Conservation (phyloP, 2,797 vertebrate species). For the Eulemur albifrons region DNA sequence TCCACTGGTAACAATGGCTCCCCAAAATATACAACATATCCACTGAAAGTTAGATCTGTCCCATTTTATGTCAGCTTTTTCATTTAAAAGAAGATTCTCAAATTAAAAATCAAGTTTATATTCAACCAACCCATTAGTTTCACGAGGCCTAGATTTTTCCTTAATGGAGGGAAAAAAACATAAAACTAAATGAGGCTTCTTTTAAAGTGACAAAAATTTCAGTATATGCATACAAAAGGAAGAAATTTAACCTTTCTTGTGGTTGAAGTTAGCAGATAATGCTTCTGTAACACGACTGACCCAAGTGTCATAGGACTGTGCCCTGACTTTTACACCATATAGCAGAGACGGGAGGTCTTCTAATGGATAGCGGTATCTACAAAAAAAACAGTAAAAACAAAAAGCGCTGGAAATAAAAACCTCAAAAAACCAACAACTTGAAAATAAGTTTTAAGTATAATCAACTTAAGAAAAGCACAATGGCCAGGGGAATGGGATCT, state of each 20-base stretch:
- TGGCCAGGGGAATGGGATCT: not conserved
- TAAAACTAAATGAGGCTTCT: not conserved
- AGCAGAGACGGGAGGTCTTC: constrained; percentile 97
- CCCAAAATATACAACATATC: not conserved
- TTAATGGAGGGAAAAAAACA: constrained; percentile 21
- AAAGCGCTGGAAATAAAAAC: constrained; percentile 9
- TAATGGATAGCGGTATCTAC: constrained; percentile 94
- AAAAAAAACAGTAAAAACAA: not conserved
- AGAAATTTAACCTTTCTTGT: constrained; percentile 93
- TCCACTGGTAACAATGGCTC: not conserved
- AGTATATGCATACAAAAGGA: not conserved
- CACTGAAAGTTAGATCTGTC: not conserved
- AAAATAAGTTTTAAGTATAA: constrained; percentile 39
- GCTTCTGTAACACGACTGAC: constrained; percentile 95
- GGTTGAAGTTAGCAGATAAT: constrained; percentile 93
- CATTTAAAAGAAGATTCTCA: not conserved
- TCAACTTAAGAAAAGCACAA: constrained; percentile 6
- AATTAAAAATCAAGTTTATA: constrained; percentile 30
- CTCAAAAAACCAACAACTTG: constrained; percentile 48
- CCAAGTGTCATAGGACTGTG: constrained; percentile 98
- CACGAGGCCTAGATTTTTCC: not conserved
- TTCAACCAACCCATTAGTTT: not conserved
- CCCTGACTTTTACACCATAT: constrained; percentile 95
- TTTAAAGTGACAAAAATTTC: constrained; percentile 19
- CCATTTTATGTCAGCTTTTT: constrained; percentile 34